phyloP scores from a whole-genome alignment of 2,113 vertebrate genomes.

The Donacobius atricapilla region DNA sequence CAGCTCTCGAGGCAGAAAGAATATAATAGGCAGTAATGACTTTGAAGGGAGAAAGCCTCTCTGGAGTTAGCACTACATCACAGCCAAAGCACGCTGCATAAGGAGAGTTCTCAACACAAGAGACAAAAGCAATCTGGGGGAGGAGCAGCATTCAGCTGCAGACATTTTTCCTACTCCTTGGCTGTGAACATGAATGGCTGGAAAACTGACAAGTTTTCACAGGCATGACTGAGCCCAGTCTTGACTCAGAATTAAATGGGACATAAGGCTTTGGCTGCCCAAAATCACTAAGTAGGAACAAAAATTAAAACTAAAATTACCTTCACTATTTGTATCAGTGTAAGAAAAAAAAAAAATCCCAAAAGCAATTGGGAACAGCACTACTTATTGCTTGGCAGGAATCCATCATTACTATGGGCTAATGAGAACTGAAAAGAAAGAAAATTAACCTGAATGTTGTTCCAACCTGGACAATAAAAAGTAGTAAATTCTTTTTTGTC shows the following conservation, averaged over 20 bases:
- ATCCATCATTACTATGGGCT: background rate
- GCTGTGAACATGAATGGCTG: constrained; percentile 18
- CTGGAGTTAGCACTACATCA: background rate
- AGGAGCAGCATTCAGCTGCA: background rate
- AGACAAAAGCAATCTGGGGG: constrained; percentile 8
- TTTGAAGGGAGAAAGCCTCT: constrained; percentile 24
- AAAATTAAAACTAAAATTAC: constrained; percentile 27
- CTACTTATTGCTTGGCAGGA: background rate
- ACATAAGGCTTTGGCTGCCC: background rate
- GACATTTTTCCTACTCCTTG: background rate
- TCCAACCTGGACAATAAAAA: background rate
- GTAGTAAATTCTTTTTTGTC: background rate
- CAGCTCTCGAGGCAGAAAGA: constrained; percentile 39
- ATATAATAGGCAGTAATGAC: constrained; percentile 40
- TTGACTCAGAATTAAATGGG: constrained; percentile 30
- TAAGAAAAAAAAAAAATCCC: background rate
- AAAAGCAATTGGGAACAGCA: background rate
- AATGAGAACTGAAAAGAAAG: background rate
- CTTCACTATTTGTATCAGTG: background rate
- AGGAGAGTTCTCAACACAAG: constrained; percentile 1
- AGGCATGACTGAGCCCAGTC: constrained; percentile 37
- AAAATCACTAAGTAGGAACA: background rate
- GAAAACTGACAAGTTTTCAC: constrained; percentile 38
- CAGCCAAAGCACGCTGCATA: background rate
- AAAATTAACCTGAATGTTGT: background rate